Percentiles rank a stretch among this genome's conserved stretches.
phyloP scores from a whole-genome alignment of 2,113 vertebrate genomes.

The Chroicocephalus ridibundus region DNA sequence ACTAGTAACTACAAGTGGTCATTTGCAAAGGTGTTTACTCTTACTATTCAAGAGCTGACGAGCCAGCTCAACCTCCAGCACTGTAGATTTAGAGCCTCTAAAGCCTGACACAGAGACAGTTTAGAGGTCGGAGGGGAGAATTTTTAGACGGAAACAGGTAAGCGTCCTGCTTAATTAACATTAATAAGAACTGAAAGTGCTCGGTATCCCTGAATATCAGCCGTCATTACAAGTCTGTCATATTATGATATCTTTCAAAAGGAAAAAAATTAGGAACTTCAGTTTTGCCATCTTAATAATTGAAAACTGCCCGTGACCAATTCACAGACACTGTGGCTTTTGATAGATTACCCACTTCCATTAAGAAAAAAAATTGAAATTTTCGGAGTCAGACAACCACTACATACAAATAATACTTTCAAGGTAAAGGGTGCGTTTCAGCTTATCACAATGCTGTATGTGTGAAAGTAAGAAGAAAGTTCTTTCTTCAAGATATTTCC shows the following conservation, averaged over 20 bases:
- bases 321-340: fast-evolving
- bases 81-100: neutral
- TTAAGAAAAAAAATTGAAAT: fast-evolving
- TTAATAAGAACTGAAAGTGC: neutral
- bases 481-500: neutral
- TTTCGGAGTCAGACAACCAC: neutral
- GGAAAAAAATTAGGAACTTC: neutral
- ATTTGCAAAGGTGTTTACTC: neutral
- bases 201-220: neutral
- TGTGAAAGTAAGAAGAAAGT: neutral
- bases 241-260: neutral
- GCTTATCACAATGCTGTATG: neutral
- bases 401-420: neutral
- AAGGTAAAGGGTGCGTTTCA: neutral
- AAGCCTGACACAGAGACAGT: neutral
- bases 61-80: neutral
- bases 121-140: neutral
- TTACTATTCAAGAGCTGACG: neutral
- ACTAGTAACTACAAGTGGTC: neutral
- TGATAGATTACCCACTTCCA: neutral
- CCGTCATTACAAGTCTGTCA: neutral
- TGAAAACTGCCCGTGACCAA: neutral
- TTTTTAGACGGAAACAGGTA: neutral
- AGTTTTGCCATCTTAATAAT: neutral
- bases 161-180: neutral